These are phyloP conservation scores for Watsonalla cultraria DNA, from an alignment of 2,888 invertebrate species.

Conservation along the genomic window DNA sequence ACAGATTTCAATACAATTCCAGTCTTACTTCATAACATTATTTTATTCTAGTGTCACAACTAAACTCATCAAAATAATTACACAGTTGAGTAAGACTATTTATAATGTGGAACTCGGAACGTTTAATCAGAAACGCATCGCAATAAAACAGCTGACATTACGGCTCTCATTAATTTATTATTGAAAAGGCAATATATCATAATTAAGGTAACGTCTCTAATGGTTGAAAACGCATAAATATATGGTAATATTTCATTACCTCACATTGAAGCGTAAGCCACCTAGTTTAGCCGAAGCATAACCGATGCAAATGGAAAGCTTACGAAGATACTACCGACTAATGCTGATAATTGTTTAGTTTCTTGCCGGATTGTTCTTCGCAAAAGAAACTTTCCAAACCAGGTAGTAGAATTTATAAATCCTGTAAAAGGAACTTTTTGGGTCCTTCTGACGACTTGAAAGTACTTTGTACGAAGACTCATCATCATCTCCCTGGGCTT, in stretches of 20 bases:
- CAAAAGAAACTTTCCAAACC: constrained; percentile 37
- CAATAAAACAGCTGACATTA: not conserved
- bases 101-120: not conserved
- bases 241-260: not conserved
- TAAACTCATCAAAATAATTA: not conserved
- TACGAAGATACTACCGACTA: not conserved
- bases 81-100: not conserved
- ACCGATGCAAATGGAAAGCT: not conserved
- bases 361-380: constrained; percentile 4
- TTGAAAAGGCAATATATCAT: constrained; percentile 4
- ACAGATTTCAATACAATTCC: too few relatives aligned
- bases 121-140: not conserved
- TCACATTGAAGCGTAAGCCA: not conserved
- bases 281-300: not conserved
- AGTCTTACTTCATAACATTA: too few relatives aligned
- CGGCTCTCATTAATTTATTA: not conserved
- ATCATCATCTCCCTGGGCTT: too few relatives aligned
- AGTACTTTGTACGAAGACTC: too few relatives aligned
- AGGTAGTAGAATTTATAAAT: too few relatives aligned
- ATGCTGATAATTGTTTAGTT: not conserved
- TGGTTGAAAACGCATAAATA: constrained; percentile 1
- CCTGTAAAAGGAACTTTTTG: too few relatives aligned
- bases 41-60: too few relatives aligned
- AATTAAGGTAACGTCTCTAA: not conserved
- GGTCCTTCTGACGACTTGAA: too few relatives aligned